Conservation (phyloP, 35 echinoderm and acorn worm species). For the Chiridota heheva region DNA sequence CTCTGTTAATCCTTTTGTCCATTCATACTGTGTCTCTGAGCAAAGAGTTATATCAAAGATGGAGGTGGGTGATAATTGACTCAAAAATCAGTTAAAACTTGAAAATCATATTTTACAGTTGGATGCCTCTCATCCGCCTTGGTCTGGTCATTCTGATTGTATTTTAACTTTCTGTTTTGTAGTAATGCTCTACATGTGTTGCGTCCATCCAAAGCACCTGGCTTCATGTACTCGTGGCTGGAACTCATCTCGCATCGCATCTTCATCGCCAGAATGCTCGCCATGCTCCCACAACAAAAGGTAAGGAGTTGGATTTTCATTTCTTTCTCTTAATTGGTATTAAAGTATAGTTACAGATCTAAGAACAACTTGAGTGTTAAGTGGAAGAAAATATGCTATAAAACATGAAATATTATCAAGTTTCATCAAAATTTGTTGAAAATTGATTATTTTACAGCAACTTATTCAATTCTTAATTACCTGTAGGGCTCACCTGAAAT, state of each 20-base stretch:
- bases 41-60: neutral
- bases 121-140: too few relatives aligned
- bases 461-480: too few relatives aligned
- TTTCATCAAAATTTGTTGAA: too few relatives aligned
- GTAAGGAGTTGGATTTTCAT: slow-evolving; percentile 39
- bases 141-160: neutral
- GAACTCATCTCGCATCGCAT: slow-evolving; percentile 99
- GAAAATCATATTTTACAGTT: too few relatives aligned
- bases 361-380: too few relatives aligned
- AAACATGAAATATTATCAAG: too few relatives aligned
- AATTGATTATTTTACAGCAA: too few relatives aligned
- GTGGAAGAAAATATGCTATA: too few relatives aligned
- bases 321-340: neutral
- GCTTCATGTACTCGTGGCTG: slow-evolving; percentile 97
- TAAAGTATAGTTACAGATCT: neutral
- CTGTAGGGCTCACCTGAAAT: too few relatives aligned
- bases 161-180: slow-evolving; percentile 18
- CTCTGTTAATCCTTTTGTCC: too few relatives aligned
- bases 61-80: neutral
- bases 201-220: slow-evolving; percentile 93
- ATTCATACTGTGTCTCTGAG: too few relatives aligned
- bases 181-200: slow-evolving; percentile 99
- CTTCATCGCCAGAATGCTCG: slow-evolving; percentile 94
- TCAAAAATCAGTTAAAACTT: too few relatives aligned
- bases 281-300: slow-evolving; percentile 96